phyloP scores from a whole-genome alignment of 2,888 invertebrate genomes.

The Tenthredo distinguenda region DNA sequence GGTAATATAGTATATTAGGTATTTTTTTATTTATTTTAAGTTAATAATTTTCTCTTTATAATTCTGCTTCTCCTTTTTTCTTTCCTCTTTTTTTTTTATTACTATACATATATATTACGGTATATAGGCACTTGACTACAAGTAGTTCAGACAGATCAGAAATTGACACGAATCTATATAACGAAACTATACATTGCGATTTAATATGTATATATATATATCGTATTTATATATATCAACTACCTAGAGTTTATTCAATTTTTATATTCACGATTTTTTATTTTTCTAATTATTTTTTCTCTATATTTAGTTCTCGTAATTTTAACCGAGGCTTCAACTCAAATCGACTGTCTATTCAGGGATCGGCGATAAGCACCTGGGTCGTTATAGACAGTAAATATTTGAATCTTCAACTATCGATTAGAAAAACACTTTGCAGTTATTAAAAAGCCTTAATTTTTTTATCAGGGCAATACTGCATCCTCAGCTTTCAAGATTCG shows the following conservation, averaged over 20 bases:
- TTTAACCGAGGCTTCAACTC: not conserved
- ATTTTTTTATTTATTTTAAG: not conserved
- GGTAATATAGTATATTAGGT: not conserved
- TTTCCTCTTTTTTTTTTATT: too few species aligned
- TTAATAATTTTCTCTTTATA: not conserved
- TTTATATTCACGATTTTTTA: not conserved
- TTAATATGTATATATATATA: conserved; percentile 3
- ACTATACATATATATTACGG: conserved; percentile 37
- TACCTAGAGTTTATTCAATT: not conserved
- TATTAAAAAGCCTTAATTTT: not conserved
- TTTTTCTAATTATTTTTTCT: not conserved
- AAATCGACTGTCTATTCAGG: not conserved
- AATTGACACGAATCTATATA: conserved; percentile 43
- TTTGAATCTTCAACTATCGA: too few species aligned
- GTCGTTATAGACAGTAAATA: not conserved
- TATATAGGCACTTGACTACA: conserved; percentile 49
- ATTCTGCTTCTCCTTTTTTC: not conserved
- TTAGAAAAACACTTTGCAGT: too few species aligned
- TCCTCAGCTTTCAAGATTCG: not conserved
- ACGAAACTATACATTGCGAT: not conserved
- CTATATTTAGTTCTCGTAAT: not conserved
- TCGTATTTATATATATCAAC: not conserved
- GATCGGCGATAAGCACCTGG: not conserved
- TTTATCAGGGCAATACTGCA: not conserved
- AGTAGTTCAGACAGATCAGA: conserved; percentile 45